Conservation (phyloP, 2,888 invertebrate genomes). For the Dryococelus australis region DNA sequence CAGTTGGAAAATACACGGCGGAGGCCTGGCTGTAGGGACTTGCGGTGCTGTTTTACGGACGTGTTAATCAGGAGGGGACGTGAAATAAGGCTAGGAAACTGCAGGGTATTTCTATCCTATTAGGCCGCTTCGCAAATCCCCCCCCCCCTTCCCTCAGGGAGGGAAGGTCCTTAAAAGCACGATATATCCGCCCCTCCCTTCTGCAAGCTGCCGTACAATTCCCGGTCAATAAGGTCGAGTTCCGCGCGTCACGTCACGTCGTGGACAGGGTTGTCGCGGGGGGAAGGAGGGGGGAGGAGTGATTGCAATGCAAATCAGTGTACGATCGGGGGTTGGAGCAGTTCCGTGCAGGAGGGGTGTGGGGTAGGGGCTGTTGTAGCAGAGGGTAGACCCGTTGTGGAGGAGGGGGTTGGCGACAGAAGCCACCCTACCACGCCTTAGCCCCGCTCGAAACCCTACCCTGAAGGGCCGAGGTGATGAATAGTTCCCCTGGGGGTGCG, state of each 20-base stretch:
- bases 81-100: background rate
- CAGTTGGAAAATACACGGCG: too few relatives aligned
- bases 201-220: background rate
- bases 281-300: background rate
- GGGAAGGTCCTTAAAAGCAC: too few relatives aligned
- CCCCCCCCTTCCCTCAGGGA: background rate
- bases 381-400: too few relatives aligned
- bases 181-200: too few relatives aligned
- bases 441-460: background rate
- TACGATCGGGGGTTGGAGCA: background rate
- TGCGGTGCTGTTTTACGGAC: background rate
- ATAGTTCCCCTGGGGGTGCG: background rate
- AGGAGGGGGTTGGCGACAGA: background rate
- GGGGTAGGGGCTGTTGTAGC: too few relatives aligned
- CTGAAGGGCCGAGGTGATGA: background rate
- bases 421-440: background rate
- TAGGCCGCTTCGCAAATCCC: background rate
- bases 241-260: slow-evolving; percentile 16
- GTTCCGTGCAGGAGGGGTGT: background rate
- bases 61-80: background rate
- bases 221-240: slow-evolving; percentile 16
- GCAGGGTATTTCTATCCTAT: slow-evolving; percentile 10
- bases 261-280: background rate
- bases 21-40: background rate
- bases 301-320: background rate